phyloP scores from a whole-genome alignment of 2,113 vertebrate species.

The Saimiri boliviensis region DNA sequence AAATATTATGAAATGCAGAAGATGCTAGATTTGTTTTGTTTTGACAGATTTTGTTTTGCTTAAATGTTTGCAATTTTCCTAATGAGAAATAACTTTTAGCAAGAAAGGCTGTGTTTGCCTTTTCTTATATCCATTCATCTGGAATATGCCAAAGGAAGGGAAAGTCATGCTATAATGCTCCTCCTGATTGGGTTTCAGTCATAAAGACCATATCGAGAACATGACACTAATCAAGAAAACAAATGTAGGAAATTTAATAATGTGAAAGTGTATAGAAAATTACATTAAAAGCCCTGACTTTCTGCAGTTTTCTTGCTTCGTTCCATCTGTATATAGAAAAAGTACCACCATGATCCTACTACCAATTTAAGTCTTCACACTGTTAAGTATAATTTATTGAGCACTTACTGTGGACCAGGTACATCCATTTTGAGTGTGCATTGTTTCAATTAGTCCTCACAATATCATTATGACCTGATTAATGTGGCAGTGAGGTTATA shows the following conservation, averaged over 20 bases:
- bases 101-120: constrained; percentile 27
- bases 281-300: neutral
- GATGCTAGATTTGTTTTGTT: neutral
- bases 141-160: neutral
- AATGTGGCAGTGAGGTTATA: neutral
- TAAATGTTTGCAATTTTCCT: constrained; percentile 26
- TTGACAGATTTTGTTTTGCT: constrained; percentile 9
- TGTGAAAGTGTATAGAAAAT: neutral
- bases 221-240: neutral
- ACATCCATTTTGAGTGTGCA: neutral
- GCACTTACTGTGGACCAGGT: neutral
- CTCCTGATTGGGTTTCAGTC: neutral
- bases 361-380: neutral
- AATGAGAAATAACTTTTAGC: constrained; percentile 36
- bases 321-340: neutral
- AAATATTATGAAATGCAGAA: constrained; percentile 33
- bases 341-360: neutral
- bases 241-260: neutral
- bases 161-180: neutral
- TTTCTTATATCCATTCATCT: neutral
- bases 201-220: neutral
- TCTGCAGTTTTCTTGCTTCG: neutral
- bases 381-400: neutral
- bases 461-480: neutral
- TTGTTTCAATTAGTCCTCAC: neutral